Base-by-base conservation (phyloP, 2,888 invertebrate species). In the Epinotia ramella region DNA sequence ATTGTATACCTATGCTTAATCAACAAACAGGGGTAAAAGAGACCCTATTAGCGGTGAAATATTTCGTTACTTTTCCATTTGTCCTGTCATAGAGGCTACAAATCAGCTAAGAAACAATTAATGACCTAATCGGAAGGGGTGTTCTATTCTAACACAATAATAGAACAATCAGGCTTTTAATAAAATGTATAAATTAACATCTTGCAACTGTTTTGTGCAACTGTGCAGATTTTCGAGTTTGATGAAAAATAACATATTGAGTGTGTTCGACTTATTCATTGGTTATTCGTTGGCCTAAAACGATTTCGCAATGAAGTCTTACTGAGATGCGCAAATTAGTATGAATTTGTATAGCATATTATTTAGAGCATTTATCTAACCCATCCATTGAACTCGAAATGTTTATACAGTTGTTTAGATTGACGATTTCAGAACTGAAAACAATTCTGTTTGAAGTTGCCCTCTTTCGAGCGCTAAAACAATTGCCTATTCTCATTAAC, bases 361-460 rank as follows among this genome's bases (percentile, higher is more conserved):
- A 71, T 75, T 71, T 66, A 62, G 71, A 71, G 28, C 72, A 66
- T 67, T 72, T 53, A 46, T 71, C 66, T 63, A 63, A 72, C 63
- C 64, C 56, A 56, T 66, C 77, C 74, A 73, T 78, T 80, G 80
- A 80, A 78, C 77, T 70, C 67, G 59, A 78, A 60, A 13, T 7
- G 80, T 88, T 85, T 82, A 77, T 75, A 81, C 89, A 89, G 88
- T 77, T 89, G 88, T 80, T 79, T 81, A 80, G 77, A 81, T 78
- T 77, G 78, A 78, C 80, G 63, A 44, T 78, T 86, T 82, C 81
- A 81, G 78, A 79, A 80, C 82, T 84, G 83, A 85, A 88, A 84
- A 84, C 80, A 80, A 79, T 81, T 49, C 78, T 81, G 84, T 89
- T 89, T 88, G 86, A 88, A 84, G 86, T 85, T 86, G 87, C 83